Evolutionary conservation across 2,113 vertebrate genomes (phyloP).

Genomic region (Spea bombifrons): DNA sequence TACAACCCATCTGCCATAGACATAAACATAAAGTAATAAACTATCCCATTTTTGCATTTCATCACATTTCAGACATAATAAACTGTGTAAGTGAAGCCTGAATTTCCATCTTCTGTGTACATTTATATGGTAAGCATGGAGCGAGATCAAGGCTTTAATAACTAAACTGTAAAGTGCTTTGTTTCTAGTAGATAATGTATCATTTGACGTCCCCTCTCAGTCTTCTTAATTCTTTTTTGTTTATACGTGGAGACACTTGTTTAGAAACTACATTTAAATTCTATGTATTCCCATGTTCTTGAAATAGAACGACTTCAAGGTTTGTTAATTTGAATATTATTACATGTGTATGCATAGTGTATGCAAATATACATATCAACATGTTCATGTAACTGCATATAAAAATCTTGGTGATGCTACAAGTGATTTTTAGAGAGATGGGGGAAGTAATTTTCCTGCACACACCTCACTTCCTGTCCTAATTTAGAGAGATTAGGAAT

Average conservation of each 20-base stretch:
- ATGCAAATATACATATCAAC: no score
- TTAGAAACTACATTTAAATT: background rate
- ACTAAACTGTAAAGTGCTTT: background rate
- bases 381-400: no score
- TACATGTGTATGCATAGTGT: no score
- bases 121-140: constrained; percentile 30
- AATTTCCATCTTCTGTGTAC: constrained; percentile 6
- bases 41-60: constrained; percentile 31
- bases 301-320: no score
- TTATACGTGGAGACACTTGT: background rate
- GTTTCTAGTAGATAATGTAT: constrained; percentile 12
- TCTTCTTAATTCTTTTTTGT: background rate
- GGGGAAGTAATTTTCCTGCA: no score
- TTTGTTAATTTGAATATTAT: no score
- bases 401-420: no score
- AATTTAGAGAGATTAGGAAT: no score
- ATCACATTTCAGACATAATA: constrained; percentile 39
- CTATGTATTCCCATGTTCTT: no score
- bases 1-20: constrained; percentile 43
- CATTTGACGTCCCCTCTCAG: background rate
- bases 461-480: no score
- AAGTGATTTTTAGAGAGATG: no score
- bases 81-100: constrained; percentile 28
- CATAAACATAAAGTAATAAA: constrained; percentile 46
- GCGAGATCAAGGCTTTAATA: constrained; percentile 23